Conservation (phyloP, 2,888 invertebrate genomes). For the Caenorhabditis sp. region DNA sequence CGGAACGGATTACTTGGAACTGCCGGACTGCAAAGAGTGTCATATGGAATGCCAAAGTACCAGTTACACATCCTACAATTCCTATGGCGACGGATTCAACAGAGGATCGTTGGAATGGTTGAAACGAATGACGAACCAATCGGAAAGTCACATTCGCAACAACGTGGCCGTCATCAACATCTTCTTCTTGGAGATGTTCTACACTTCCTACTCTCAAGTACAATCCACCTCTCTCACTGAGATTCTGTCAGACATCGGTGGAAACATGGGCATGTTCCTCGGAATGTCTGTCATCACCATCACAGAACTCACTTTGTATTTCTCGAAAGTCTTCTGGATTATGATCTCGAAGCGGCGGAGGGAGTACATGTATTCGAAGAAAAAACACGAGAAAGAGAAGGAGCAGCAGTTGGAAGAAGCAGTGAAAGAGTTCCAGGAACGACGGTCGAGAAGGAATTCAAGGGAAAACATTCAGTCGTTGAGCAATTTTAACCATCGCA, state of each 20-base stretch:
- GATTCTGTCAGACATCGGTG: constrained; percentile 80
- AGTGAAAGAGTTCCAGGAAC: constrained; percentile 58
- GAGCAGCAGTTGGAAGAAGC: constrained; percentile 61
- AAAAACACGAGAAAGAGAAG: constrained; percentile 61
- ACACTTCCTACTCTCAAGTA: constrained; percentile 79
- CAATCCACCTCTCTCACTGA: constrained; percentile 72
- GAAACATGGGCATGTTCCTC: constrained; percentile 82
- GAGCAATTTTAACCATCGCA: constrained; percentile 23
- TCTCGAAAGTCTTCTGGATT: constrained; percentile 79
- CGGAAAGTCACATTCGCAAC: constrained; percentile 62
- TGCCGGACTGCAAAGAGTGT: constrained; percentile 67
- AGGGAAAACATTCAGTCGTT: constrained; percentile 41
- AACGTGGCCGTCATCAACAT: constrained; percentile 78
- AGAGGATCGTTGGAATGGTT: constrained; percentile 73
- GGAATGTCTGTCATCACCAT: constrained; percentile 81
- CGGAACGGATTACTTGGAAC: constrained; percentile 56
- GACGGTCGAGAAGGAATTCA: constrained; percentile 50
- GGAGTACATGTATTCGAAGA: constrained; percentile 73
- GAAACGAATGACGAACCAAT: constrained; percentile 47
- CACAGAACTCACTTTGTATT: constrained; percentile 76
- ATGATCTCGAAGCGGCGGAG: constrained; percentile 72
- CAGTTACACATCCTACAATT: constrained; percentile 76
- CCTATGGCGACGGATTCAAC: constrained; percentile 76
- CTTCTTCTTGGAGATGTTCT: constrained; percentile 79
- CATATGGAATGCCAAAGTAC: constrained; percentile 74